phyloP scores from a whole-genome alignment of 2,113 vertebrate genomes.

The Acrocephalus arundinaceus region DNA sequence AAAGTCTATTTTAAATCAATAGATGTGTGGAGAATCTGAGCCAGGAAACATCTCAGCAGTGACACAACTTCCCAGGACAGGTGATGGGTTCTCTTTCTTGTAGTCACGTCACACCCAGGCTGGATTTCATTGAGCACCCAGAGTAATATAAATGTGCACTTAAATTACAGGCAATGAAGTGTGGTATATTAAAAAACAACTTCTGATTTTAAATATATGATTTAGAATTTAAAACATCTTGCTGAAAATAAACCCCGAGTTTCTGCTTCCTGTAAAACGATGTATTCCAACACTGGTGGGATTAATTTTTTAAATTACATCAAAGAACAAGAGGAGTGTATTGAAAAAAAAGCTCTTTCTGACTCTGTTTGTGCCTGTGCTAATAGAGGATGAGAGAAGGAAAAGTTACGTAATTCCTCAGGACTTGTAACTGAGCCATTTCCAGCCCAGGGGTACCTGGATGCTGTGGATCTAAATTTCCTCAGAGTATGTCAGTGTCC shows the following conservation, averaged over 20 bases:
- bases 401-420: not conserved
- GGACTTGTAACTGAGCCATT: not conserved
- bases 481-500: constrained; percentile 13
- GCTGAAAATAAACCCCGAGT: not conserved
- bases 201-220: not conserved
- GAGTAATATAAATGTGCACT: not conserved
- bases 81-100: not conserved
- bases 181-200: not conserved
- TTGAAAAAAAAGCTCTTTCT: not conserved
- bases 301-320: not conserved
- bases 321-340: not conserved
- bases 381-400: not conserved
- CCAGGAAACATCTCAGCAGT: not conserved
- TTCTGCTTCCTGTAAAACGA: not conserved
- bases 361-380: not conserved
- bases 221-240: not conserved
- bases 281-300: not conserved
- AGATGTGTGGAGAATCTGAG: not conserved
- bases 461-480: not conserved
- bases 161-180: not conserved
- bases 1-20: not conserved
- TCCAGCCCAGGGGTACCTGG: not conserved
- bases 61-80: not conserved
- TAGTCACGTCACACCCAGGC: not conserved
- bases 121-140: not conserved